A percentile compares a stretch with the other conserved stretches of the same genome.
Evolutionary conservation across 2,797 vertebrate species (phyloP).

Genomic region (Enteromius radiatus): DNA sequence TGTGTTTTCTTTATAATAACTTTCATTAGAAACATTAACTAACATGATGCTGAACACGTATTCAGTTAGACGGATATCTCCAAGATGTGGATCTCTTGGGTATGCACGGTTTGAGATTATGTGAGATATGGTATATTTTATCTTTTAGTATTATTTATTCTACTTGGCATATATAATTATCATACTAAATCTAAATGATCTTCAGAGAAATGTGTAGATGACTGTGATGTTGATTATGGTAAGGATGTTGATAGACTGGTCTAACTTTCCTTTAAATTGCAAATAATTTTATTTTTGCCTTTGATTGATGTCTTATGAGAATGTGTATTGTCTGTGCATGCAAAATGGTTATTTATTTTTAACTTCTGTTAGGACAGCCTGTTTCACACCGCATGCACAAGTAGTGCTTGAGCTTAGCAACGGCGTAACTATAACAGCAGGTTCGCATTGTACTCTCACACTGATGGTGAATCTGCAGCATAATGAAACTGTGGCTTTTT

Average conservation of each 20-base stretch:
- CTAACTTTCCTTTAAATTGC: not conserved
- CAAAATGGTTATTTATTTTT: not conserved
- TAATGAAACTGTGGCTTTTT: not conserved
- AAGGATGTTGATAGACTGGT: not conserved
- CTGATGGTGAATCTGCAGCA: not conserved
- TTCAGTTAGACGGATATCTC: not conserved
- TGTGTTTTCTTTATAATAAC: not conserved
- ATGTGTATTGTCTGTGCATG: not conserved
- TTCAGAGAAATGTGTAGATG: not conserved
- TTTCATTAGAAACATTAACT: not conserved
- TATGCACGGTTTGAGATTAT: not conserved
- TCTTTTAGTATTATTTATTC: not conserved
- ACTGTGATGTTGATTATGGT: not conserved
- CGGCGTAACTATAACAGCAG: not conserved
- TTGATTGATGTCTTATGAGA: not conserved
- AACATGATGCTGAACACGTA: not conserved
- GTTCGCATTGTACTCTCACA: not conserved
- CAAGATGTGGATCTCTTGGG: not conserved
- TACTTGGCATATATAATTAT: not conserved
- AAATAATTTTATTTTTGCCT: not conserved
- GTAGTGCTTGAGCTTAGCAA: not conserved
- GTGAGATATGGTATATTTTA: not conserved
- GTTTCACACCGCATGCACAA: slow-evolving; percentile 16
- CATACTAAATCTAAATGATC: not conserved
- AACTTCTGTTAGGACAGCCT: not conserved